A percentile compares a stretch with the other conserved stretches of the same genome.
phyloP scores from a whole-genome alignment of 1,140 invertebrate species.

The Battus philenor region DNA sequence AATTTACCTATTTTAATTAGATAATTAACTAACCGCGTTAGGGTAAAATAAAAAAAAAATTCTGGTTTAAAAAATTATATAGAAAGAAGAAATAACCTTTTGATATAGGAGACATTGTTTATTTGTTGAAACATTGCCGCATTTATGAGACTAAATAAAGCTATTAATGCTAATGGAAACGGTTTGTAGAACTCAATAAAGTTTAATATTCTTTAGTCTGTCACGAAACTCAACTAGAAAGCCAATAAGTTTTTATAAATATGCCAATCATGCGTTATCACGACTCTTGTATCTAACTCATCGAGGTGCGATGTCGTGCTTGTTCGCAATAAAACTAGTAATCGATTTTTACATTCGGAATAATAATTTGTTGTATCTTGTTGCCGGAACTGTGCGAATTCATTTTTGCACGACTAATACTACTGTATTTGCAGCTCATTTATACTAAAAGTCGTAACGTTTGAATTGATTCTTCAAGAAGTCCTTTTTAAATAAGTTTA shows the following conservation, averaged over 20 bases:
- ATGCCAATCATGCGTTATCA: slow-evolving; percentile 23
- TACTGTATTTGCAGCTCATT: neutral
- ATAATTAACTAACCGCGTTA: too few species aligned
- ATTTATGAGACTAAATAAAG: too few species aligned
- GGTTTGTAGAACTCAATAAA: neutral
- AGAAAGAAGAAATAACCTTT: too few species aligned
- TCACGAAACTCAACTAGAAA: slow-evolving; percentile 15
- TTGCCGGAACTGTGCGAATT: slow-evolving; percentile 10
- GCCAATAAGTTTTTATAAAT: slow-evolving; percentile 17
- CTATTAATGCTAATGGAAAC: slow-evolving; percentile 6
- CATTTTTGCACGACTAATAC: neutral
- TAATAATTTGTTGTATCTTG: slow-evolving; percentile 21
- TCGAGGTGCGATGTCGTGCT: slow-evolving; percentile 32
- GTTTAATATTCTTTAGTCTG: slow-evolving; percentile 11
- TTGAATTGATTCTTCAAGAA: too few species aligned
- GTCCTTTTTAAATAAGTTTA: too few species aligned
- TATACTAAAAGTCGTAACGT: too few species aligned
- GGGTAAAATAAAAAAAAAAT: too few species aligned
- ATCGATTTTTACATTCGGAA: slow-evolving; percentile 25
- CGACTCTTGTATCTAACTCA: slow-evolving; percentile 28
- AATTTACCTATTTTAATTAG: too few species aligned
- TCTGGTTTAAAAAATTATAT: too few species aligned
- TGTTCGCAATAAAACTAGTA: slow-evolving; percentile 37
- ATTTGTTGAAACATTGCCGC: too few species aligned
- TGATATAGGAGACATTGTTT: too few species aligned